A percentile compares a stretch with the other conserved stretches of the same genome.
Conservation (phyloP, 2,113 vertebrate genomes). For the Dicerorhinus sumatrensis region DNA sequence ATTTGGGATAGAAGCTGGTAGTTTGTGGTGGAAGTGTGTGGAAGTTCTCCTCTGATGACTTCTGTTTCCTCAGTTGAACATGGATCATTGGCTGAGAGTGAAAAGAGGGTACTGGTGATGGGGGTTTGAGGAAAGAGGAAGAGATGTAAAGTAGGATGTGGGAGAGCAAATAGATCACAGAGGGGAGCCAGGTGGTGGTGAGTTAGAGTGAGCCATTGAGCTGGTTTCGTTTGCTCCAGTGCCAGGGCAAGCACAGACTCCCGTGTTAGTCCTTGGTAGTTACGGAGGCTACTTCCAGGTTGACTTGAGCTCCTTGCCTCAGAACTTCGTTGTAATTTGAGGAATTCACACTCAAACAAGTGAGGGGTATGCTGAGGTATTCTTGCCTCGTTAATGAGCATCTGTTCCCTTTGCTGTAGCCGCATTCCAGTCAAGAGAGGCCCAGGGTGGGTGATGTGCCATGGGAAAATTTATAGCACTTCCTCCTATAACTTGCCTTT, state of each 20-base stretch:
- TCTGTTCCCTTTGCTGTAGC: not conserved
- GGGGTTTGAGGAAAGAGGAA: not conserved
- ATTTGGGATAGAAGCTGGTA: not conserved
- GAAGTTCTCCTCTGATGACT: not conserved
- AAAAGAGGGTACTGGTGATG: not conserved
- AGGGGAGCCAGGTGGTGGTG: not conserved
- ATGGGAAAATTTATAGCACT: not conserved
- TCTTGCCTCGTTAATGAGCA: not conserved
- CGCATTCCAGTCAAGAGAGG: not conserved
- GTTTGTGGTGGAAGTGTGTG: not conserved
- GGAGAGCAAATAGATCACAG: not conserved
- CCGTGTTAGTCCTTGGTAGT: fast-evolving
- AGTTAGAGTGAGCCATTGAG: not conserved
- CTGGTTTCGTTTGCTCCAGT: not conserved
- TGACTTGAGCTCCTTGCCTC: not conserved
- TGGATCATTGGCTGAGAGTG: not conserved
- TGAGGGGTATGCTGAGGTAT: not conserved
- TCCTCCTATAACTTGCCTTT: not conserved
- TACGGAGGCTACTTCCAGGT: not conserved
- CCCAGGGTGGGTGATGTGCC: not conserved
- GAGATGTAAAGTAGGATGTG: not conserved
- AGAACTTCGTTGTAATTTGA: not conserved
- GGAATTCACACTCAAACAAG: constrained; percentile 17
- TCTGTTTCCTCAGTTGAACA: not conserved
- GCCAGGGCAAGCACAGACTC: not conserved